Conservation (phyloP, 2,113 vertebrate species). For the Pelmatolapia mariae region DNA sequence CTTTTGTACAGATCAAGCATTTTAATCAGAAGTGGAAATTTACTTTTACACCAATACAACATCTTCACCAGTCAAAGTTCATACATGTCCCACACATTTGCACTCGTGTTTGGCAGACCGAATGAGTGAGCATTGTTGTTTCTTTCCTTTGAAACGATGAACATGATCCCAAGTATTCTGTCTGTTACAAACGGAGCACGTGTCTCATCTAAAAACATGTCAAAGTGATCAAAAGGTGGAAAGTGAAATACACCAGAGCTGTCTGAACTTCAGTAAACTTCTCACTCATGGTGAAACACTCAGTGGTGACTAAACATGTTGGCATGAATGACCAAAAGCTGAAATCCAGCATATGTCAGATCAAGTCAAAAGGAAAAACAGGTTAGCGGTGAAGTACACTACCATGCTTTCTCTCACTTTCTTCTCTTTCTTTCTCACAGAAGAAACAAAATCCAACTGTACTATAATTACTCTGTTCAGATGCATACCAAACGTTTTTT, state of each 20-base stretch:
- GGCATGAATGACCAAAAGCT: background rate
- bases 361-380: background rate
- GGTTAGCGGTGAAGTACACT: background rate
- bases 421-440: background rate
- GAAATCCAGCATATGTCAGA: background rate
- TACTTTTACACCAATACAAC: background rate
- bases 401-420: background rate
- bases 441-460: background rate
- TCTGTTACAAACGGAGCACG: background rate
- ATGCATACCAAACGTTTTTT: background rate
- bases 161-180: background rate
- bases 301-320: background rate
- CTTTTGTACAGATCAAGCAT: background rate
- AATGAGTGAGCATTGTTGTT: background rate
- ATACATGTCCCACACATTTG: background rate
- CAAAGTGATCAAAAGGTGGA: background rate
- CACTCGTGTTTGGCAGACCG: background rate
- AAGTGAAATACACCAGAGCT: background rate
- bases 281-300: background rate
- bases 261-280: background rate
- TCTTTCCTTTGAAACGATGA: background rate
- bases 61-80: background rate
- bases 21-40: background rate
- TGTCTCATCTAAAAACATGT: background rate
- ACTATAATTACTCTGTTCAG: background rate